phyloP scores from a whole-genome alignment of 2,113 vertebrate genomes.

The Tinamus guttatus region DNA sequence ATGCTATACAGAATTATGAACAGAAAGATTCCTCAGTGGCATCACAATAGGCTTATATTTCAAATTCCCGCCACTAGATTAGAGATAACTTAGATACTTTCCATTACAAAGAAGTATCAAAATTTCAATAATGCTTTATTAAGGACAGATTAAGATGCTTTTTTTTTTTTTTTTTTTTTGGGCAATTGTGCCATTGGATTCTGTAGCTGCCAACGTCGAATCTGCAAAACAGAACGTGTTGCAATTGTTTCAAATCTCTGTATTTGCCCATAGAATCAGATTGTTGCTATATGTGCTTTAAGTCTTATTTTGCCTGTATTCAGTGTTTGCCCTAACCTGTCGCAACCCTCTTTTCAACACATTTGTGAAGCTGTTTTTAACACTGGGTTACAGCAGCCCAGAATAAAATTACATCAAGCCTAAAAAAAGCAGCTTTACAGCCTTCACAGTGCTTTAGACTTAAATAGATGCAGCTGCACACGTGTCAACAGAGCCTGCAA shows the following conservation, averaged over 20 bases:
- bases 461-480: background rate
- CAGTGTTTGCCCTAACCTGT: background rate
- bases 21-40: conserved; percentile 40
- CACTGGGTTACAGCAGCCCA: background rate
- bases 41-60: conserved; percentile 58
- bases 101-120: conserved; percentile 42
- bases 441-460: background rate
- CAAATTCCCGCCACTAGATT: background rate
- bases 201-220: background rate
- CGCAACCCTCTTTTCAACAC: background rate
- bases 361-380: background rate
- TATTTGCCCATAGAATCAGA: background rate
- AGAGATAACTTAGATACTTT: conserved; percentile 48
- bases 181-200: background rate
- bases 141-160: conserved; percentile 68
- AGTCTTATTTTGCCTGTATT: background rate
- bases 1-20: conserved; percentile 61
- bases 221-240: conserved; percentile 37
- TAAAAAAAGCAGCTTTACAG: background rate
- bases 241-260: background rate
- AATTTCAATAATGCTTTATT: conserved; percentile 81
- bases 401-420: background rate
- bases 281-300: background rate
- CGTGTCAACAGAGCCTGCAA: background rate
- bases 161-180: background rate